These are phyloP conservation scores for Neolamprologus modestus DNA, from an alignment of 2,113 vertebrate species.

Conservation along the genomic window DNA sequence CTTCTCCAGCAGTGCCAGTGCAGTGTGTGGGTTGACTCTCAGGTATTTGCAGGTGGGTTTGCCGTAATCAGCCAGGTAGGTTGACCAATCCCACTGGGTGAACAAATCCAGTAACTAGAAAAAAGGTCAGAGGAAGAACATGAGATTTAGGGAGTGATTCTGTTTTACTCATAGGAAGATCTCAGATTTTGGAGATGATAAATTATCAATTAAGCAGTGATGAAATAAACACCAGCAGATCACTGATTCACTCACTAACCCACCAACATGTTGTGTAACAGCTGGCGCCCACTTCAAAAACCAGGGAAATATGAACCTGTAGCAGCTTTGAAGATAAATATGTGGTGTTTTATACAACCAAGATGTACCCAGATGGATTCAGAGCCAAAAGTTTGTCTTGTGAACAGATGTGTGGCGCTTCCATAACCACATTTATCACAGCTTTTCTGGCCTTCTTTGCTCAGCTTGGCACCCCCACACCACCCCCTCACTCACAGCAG, in stretches of 20 bases:
- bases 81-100: conserved; percentile 96
- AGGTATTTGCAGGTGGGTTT: conserved; percentile 91
- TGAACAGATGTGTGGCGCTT: not conserved
- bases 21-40: conserved; percentile 86
- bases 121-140: not conserved
- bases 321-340: not conserved
- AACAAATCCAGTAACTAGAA: conserved; percentile 90
- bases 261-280: not conserved
- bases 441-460: not conserved
- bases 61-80: conserved; percentile 91
- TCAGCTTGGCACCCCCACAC: not conserved
- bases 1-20: conserved; percentile 91
- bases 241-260: not conserved
- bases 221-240: not conserved
- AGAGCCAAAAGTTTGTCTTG: not conserved
- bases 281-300: not conserved
- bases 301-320: not conserved
- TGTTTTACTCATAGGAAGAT: not conserved
- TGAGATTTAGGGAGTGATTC: not conserved
- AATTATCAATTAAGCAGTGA: not conserved
- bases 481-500: not conserved
- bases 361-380: not conserved
- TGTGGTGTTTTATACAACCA: not conserved
- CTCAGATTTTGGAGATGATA: not conserved
- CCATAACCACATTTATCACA: not conserved